Conservation (phyloP, 2,888 invertebrate species). For the Athetis lepigone region DNA sequence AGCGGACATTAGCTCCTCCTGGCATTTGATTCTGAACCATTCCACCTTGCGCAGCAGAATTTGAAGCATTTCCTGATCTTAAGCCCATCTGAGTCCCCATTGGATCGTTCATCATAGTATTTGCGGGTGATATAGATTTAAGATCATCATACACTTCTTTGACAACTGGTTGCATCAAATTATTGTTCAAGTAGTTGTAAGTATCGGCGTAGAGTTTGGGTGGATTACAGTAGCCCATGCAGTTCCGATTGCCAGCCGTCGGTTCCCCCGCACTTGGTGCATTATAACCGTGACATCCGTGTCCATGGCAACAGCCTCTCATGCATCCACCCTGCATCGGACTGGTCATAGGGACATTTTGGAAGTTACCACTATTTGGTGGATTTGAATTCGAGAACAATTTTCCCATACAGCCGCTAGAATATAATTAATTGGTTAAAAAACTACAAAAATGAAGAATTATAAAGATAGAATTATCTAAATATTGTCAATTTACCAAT, state of each 20-base stretch:
- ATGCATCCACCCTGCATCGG: slow-evolving; percentile 70
- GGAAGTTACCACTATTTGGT: slow-evolving; percentile 51
- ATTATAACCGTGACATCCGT: slow-evolving; percentile 58
- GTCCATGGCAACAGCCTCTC: slow-evolving; percentile 71
- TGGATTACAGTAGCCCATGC: slow-evolving; percentile 78
- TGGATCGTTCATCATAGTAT: slow-evolving; percentile 79
- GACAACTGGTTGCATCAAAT: slow-evolving; percentile 83
- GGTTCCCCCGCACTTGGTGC: slow-evolving; percentile 71
- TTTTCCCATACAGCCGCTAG: slow-evolving; percentile 87
- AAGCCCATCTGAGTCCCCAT: slow-evolving; percentile 77
- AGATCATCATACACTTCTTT: slow-evolving; percentile 85
- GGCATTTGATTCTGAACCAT: slow-evolving; percentile 51
- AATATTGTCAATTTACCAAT: slow-evolving; percentile 79
- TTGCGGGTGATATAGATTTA: slow-evolving; percentile 77
- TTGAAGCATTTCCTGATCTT: slow-evolving; percentile 47
- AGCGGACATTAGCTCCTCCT: slow-evolving; percentile 49
- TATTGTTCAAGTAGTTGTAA: slow-evolving; percentile 80
- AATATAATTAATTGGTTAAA: slow-evolving; percentile 11
- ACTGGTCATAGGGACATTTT: slow-evolving; percentile 48
- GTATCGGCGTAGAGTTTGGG: slow-evolving; percentile 82
- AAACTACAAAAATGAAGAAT: too few species aligned
- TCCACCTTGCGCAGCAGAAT: not conserved
- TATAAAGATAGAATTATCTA: not conserved
- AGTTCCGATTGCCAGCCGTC: slow-evolving; percentile 55
- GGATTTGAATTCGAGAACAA: slow-evolving; percentile 75